Evolutionary conservation across 2,797 vertebrate genomes (phyloP).

Genomic region (Muraenolepis orangiensis): DNA sequence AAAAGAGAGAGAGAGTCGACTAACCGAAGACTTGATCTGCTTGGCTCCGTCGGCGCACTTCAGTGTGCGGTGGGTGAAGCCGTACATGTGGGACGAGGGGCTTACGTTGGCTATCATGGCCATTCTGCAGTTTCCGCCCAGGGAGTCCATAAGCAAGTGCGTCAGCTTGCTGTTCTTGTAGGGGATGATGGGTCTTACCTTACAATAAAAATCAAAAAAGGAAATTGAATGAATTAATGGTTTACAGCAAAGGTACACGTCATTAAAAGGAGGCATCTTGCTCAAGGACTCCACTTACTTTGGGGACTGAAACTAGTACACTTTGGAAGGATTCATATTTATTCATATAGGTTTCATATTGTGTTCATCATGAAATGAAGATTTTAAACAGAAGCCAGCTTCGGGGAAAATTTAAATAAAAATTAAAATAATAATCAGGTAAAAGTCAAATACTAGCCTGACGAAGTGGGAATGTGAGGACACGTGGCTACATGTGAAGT

Average conservation of each 20-base stretch:
- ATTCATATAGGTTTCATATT: too few species aligned
- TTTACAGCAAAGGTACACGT: too few species aligned
- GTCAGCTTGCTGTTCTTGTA: conserved; percentile 98
- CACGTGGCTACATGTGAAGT: not conserved
- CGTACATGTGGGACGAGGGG: conserved; percentile 88
- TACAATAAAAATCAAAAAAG: conserved; percentile 79
- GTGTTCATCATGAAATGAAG: too few species aligned
- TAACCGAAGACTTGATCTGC: conserved; percentile 92
- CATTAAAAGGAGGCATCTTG: too few species aligned
- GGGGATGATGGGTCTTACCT: conserved; percentile 92
- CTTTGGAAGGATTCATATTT: too few species aligned
- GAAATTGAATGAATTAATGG: too few species aligned
- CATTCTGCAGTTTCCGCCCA: conserved; percentile 95
- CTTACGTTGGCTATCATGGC: conserved; percentile 98
- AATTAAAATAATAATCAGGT: not conserved
- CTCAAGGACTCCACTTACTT: too few species aligned
- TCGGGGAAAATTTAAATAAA: too few species aligned
- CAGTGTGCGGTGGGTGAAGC: conserved; percentile 94
- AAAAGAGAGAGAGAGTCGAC: conserved; percentile 51
- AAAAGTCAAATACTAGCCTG: not conserved
- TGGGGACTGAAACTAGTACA: too few species aligned
- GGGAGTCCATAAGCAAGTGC: conserved; percentile 90
- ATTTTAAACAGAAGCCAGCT: not conserved
- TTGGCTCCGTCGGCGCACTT: conserved; percentile 97
- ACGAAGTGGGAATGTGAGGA: not conserved